phyloP scores from a whole-genome alignment of 2,888 invertebrate species.

The Punctoribates punctum region DNA sequence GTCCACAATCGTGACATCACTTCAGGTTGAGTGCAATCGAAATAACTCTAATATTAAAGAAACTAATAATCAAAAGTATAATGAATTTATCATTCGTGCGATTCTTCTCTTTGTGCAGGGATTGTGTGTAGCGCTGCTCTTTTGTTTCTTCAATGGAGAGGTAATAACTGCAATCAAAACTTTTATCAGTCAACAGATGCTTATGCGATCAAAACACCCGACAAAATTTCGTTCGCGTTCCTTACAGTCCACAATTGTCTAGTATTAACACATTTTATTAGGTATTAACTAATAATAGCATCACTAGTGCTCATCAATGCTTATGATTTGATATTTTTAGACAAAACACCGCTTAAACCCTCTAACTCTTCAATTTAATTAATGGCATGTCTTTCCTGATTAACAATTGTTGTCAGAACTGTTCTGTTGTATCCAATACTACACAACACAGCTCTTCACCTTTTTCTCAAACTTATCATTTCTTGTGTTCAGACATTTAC shows the following conservation, averaged over 20 bases:
- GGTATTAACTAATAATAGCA: conserved; percentile 33
- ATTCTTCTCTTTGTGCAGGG: conserved; percentile 64
- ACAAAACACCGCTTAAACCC: too few species aligned
- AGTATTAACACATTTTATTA: conserved; percentile 30
- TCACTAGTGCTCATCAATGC: background rate
- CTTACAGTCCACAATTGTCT: conserved; percentile 37
- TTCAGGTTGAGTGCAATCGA: conserved; percentile 62
- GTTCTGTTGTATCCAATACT: too few species aligned
- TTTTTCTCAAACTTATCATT: too few species aligned
- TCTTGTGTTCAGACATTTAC: too few species aligned
- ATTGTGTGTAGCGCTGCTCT: conserved; percentile 81
- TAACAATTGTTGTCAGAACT: too few species aligned
- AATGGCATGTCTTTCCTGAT: too few species aligned
- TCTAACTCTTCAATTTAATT: too few species aligned
- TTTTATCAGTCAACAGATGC: conserved; percentile 36
- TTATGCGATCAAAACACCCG: conserved; percentile 34
- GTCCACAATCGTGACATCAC: conserved; percentile 79
- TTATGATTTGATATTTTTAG: background rate
- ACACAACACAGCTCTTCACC: too few species aligned
- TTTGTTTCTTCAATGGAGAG: conserved; percentile 93
- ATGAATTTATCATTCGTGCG: conserved; percentile 7
- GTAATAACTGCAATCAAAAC: conserved; percentile 56
- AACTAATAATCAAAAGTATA: conserved; percentile 22
- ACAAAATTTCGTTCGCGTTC: conserved; percentile 32
- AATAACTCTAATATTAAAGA: conserved; percentile 25